Percentiles rank a stretch among this genome's conserved stretches.
phyloP scores from a whole-genome alignment of 2,888 invertebrate species.

The Romanomermis culicivorax region DNA sequence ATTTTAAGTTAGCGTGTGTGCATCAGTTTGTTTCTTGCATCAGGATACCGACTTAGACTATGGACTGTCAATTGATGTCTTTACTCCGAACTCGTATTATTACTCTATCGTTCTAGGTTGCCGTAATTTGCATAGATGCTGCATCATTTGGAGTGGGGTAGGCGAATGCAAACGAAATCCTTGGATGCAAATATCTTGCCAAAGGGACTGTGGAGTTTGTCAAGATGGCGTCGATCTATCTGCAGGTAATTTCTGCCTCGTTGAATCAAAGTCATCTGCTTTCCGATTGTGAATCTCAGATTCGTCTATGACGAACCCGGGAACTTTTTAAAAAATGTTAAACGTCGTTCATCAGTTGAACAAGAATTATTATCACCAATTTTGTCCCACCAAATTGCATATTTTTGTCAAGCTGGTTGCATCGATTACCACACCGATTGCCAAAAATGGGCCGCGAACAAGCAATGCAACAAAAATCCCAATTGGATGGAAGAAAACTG shows the following conservation, averaged over 20 bases:
- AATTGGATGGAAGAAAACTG: conserved; percentile 4
- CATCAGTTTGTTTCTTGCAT: too few species aligned
- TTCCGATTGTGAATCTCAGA: not conserved
- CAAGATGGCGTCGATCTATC: not conserved
- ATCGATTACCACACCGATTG: not conserved
- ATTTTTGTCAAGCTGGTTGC: not conserved
- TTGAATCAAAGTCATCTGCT: not conserved
- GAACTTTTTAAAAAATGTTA: too few species aligned
- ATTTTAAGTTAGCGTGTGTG: too few species aligned
- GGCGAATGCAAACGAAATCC: conserved; percentile 10
- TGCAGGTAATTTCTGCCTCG: not conserved
- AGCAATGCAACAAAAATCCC: not conserved
- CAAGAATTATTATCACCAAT: too few species aligned
- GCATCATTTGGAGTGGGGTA: conserved; percentile 8
- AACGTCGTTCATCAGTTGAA: too few species aligned
- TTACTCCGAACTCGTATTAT: too few species aligned
- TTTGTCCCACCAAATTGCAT: too few species aligned
- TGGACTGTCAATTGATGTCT: too few species aligned
- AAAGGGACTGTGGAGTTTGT: conserved; percentile 8
- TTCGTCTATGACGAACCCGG: too few species aligned
- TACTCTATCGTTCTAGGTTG: conserved; percentile 9
- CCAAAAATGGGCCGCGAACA: not conserved
- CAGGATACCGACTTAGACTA: too few species aligned
- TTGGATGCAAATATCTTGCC: conserved; percentile 9
- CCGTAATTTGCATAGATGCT: conserved; percentile 6